phyloP scores from a whole-genome alignment of 1,140 invertebrate species.

The Leptestheria dahalacensis region DNA sequence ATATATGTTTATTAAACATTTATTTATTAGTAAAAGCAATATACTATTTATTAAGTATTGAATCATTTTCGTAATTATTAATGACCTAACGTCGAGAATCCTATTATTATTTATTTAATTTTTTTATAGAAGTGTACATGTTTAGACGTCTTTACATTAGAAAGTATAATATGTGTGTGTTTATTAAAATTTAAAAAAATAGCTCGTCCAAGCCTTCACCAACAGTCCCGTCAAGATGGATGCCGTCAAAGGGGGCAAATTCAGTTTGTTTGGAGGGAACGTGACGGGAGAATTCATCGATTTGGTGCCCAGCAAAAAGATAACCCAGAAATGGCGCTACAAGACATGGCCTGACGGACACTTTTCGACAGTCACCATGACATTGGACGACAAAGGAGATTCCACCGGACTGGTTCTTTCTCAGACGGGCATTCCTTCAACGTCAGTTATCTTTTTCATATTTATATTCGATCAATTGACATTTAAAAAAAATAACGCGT shows the following conservation, averaged over 20 bases:
- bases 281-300: slow-evolving; percentile 76
- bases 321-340: slow-evolving; percentile 85
- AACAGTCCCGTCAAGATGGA: slow-evolving; percentile 61
- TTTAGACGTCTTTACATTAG: too few relatives aligned
- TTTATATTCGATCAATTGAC: not conserved
- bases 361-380: slow-evolving; percentile 73
- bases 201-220: slow-evolving; percentile 77
- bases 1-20: too few relatives aligned
- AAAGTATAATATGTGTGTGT: too few relatives aligned
- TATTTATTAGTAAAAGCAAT: too few relatives aligned
- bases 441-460: slow-evolving; percentile 27
- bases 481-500: slow-evolving; percentile 5
- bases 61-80: too few relatives aligned
- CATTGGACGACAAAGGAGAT: slow-evolving; percentile 67
- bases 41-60: too few relatives aligned
- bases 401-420: slow-evolving; percentile 62
- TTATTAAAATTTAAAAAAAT: too few relatives aligned
- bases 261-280: slow-evolving; percentile 82
- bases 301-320: slow-evolving; percentile 61
- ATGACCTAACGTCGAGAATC: too few relatives aligned
- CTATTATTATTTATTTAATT: too few relatives aligned
- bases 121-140: too few relatives aligned
- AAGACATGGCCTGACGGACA: slow-evolving; percentile 88
- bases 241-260: slow-evolving; percentile 63
- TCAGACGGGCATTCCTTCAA: slow-evolving; percentile 62